Evolutionary conservation across 37 sponge, comb jelly and placozoan genomes (phyloP).

Genomic region (Beroe ovata): DNA sequence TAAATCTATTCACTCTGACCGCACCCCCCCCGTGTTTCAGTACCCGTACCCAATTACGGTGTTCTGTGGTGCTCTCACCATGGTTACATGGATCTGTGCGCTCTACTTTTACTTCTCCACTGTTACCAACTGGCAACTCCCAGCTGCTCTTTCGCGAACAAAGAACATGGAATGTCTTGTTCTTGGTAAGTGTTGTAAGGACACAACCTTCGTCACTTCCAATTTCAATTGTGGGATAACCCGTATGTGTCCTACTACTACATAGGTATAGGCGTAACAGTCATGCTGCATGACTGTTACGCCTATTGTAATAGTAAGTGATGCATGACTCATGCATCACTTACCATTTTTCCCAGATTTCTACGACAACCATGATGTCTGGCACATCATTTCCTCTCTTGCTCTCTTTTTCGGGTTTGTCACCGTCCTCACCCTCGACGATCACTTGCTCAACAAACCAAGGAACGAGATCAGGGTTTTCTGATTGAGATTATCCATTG

Average conservation of each 20-base stretch:
- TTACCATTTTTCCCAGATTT: conserved; percentile 73
- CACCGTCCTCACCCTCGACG: conserved; percentile 79
- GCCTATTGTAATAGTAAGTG: no score
- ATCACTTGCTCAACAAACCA: conserved; percentile 69
- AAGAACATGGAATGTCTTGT: conserved; percentile 49
- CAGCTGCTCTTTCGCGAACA: conserved; percentile 40
- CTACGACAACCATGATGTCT: conserved; percentile 93
- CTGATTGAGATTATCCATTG: not conserved
- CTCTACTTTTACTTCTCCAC: conserved; percentile 75
- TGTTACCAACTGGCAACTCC: conserved; percentile 76
- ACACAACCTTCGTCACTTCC: no score
- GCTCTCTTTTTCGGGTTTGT: conserved; percentile 94
- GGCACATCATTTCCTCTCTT: conserved; percentile 94
- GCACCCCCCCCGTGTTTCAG: conserved; percentile 15
- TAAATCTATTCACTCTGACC: no score
- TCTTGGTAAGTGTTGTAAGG: conserved; percentile 44
- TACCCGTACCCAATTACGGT: conserved; percentile 63
- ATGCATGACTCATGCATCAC: no score
- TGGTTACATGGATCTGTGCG: conserved; percentile 69
- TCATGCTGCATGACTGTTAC: no score
- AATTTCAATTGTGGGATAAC: no score
- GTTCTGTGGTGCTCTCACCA: conserved; percentile 45
- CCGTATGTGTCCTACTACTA: no score
- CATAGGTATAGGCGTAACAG: no score
- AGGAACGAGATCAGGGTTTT: conserved; percentile 34